Conservation (phyloP, 2,797 vertebrate genomes). For the Sciurus carolinensis region DNA sequence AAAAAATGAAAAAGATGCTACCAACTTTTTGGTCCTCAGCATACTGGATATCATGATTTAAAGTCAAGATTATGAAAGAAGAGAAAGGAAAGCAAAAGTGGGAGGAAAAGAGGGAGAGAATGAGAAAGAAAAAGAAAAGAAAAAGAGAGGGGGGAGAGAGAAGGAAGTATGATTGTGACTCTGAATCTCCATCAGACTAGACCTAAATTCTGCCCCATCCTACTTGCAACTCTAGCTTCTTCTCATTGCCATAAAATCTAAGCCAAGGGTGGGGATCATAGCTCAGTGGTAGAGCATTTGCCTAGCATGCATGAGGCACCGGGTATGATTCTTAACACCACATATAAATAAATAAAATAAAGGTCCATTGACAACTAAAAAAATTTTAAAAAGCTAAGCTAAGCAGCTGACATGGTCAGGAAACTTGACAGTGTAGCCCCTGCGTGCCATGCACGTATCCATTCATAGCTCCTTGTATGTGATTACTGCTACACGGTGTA, state of each 20-base stretch:
- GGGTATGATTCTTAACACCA: too few relatives aligned
- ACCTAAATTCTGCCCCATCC: neutral
- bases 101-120: neutral
- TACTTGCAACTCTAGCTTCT: neutral
- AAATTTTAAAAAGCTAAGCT: neutral
- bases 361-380: too few relatives aligned
- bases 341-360: too few relatives aligned
- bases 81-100: neutral
- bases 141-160: neutral
- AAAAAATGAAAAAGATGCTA: neutral
- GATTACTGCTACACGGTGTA: neutral
- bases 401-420: neutral
- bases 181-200: neutral
- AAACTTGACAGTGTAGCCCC: neutral
- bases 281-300: too few relatives aligned
- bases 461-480: neutral
- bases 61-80: neutral
- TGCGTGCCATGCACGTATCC: accelerated
- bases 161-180: neutral
- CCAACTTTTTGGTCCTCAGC: neutral
- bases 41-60: neutral
- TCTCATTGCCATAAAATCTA: neutral
- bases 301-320: too few relatives aligned
- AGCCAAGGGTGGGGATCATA: neutral
- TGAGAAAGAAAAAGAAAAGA: neutral